Evolutionary conservation across 2,113 vertebrate species (phyloP).

Genomic region (Vidua chalybeata): DNA sequence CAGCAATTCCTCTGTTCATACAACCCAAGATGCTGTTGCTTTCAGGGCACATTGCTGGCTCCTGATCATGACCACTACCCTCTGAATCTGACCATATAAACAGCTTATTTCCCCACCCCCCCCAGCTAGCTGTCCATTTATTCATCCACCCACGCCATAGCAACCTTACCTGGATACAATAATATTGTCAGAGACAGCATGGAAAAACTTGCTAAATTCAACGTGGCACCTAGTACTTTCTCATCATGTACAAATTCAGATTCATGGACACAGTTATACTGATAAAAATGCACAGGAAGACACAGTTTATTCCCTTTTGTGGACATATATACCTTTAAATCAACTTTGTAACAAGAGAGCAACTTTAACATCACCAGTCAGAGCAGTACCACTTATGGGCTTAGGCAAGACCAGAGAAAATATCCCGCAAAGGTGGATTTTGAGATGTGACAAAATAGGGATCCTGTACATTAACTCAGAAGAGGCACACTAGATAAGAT

Average conservation of each 20-base stretch:
- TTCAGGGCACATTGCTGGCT: neutral
- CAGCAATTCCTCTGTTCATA: neutral
- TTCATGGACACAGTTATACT: neutral
- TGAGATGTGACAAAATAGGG: neutral
- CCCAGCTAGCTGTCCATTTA: neutral
- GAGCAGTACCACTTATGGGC: accelerated
- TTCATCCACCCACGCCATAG: neutral
- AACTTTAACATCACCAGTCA: neutral
- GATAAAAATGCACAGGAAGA: neutral
- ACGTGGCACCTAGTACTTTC: neutral
- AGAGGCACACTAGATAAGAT: neutral
- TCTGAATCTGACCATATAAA: neutral
- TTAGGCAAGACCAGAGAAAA: neutral
- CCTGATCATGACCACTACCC: neutral
- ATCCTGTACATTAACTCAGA: neutral
- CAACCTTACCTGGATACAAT: neutral
- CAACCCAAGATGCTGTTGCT: neutral
- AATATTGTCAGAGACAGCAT: neutral
- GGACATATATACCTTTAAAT: neutral
- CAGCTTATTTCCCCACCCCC: neutral
- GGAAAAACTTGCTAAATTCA: neutral
- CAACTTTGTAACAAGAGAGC: neutral
- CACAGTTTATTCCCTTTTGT: neutral
- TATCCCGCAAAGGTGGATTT: neutral
- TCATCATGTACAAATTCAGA: neutral